A percentile compares a stretch with the other conserved stretches of the same genome.
These are phyloP conservation scores for Drosophila mulleri DNA, from an alignment of 2,888 invertebrate genomes.

Conservation along the genomic window DNA sequence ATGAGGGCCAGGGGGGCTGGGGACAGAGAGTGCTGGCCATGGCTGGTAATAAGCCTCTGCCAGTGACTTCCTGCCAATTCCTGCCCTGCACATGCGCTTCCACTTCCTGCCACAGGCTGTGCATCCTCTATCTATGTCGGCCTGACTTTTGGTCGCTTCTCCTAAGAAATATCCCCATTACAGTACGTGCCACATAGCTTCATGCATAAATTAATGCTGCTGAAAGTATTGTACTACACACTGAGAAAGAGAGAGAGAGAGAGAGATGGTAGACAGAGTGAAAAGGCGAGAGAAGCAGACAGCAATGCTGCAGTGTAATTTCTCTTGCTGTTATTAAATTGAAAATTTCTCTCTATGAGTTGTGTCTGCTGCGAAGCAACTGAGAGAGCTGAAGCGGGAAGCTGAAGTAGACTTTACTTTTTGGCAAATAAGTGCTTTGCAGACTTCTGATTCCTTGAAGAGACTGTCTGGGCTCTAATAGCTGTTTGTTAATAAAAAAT, in stretches of 20 bases:
- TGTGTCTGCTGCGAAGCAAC: slow-evolving; percentile 33
- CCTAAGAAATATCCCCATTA: slow-evolving; percentile 24
- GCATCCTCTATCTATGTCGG: slow-evolving; percentile 56
- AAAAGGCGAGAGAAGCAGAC: slow-evolving; percentile 17
- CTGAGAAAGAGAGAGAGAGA: slow-evolving; percentile 16
- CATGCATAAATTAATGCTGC: slow-evolving; percentile 78
- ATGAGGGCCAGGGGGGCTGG: not conserved
- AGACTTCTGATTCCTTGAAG: slow-evolving; percentile 54
- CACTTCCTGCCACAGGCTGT: slow-evolving; percentile 60
- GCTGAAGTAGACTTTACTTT: slow-evolving; percentile 32
- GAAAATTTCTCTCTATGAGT: slow-evolving; percentile 65
- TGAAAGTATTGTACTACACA: slow-evolving; percentile 53
- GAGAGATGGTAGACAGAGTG: not conserved
- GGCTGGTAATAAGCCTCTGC: slow-evolving; percentile 46
- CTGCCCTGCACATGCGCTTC: slow-evolving; percentile 34
- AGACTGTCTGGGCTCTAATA: not conserved
- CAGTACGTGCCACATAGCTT: slow-evolving; percentile 57
- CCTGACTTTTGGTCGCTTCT: slow-evolving; percentile 58
- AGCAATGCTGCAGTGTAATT: slow-evolving; percentile 73
- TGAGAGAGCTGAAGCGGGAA: slow-evolving; percentile 13
- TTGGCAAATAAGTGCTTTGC: slow-evolving; percentile 72
- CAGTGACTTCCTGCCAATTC: slow-evolving; percentile 32
- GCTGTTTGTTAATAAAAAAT: not conserved
- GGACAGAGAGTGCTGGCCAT: not conserved
- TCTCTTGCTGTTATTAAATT: slow-evolving; percentile 76